Conservation (phyloP, 2,797 vertebrate genomes). For the Rachycentron canadum region DNA sequence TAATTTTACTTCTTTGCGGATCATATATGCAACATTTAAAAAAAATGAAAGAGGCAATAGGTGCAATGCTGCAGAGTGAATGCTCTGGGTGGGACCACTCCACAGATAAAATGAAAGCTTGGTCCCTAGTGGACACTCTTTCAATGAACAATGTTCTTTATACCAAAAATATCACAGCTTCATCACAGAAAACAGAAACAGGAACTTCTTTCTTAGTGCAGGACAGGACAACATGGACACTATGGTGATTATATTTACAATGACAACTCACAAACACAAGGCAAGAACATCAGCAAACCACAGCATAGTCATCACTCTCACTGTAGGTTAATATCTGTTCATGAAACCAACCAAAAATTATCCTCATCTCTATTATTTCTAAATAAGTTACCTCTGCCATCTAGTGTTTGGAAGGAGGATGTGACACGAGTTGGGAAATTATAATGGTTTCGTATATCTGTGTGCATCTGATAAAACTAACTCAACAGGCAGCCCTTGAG, state of each 20-base stretch:
- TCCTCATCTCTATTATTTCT: too few species aligned
- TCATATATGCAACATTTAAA: constrained; percentile 64
- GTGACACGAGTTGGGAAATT: too few species aligned
- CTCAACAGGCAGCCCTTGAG: too few species aligned
- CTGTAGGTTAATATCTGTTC: too few species aligned
- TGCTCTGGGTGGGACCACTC: constrained; percentile 4
- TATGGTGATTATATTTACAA: not conserved
- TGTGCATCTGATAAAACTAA: too few species aligned
- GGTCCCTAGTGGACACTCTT: constrained; percentile 1
- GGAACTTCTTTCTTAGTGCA: not conserved
- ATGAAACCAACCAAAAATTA: not conserved
- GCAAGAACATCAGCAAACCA: not conserved
- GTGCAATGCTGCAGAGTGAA: constrained; percentile 22
- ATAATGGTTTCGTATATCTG: too few species aligned
- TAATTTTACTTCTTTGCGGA: constrained; percentile 1
- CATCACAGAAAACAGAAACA: not conserved
- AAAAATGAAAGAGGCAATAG: constrained; percentile 20
- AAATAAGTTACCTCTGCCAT: too few species aligned
- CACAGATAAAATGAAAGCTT: constrained; percentile 28
- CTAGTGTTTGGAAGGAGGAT: too few species aligned
- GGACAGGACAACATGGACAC: not conserved
- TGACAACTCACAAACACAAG: not conserved
- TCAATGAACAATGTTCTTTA: constrained; percentile 24
- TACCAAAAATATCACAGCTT: constrained; percentile 5
- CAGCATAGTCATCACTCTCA: too few species aligned